Evolutionary conservation across 2,888 invertebrate species (phyloP).

Genomic region (Apantesis nais): DNA sequence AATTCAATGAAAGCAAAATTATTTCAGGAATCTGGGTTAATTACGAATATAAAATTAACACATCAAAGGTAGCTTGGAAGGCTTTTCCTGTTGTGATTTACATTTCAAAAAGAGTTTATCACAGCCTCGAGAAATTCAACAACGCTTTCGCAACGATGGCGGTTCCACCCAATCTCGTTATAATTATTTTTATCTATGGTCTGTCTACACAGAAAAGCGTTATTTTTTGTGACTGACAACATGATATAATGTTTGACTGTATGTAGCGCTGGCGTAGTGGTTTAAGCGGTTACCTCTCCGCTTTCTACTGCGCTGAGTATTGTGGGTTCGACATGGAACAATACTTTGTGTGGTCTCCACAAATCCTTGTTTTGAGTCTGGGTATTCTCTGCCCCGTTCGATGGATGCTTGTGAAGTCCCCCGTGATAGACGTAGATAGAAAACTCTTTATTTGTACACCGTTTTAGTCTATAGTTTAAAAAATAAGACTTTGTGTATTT

Average conservation of each 20-base stretch:
- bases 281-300: too few species aligned
- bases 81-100: conserved; percentile 76
- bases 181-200: conserved; percentile 10
- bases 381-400: too few species aligned
- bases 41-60: conserved; percentile 74
- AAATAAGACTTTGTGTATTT: too few species aligned
- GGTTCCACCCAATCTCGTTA: conserved; percentile 1
- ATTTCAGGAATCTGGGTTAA: conserved; percentile 61
- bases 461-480: too few species aligned
- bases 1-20: conserved; percentile 65
- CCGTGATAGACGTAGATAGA: too few species aligned
- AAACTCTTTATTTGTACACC: too few species aligned
- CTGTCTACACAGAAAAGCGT: conserved; percentile 5
- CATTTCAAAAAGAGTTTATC: conserved; percentile 75
- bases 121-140: conserved; percentile 1
- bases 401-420: too few species aligned
- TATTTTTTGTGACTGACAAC: not conserved
- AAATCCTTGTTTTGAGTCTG: too few species aligned
- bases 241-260: not conserved
- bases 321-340: too few species aligned
- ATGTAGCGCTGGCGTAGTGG: too few species aligned
- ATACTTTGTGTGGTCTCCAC: too few species aligned
- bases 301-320: too few species aligned
- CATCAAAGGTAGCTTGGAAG: conserved; percentile 75
- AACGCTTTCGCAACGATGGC: not conserved